A percentile compares a stretch with the other conserved stretches of the same genome.
Conservation (phyloP, 2,113 vertebrate genomes). For the Platanista minor region DNA sequence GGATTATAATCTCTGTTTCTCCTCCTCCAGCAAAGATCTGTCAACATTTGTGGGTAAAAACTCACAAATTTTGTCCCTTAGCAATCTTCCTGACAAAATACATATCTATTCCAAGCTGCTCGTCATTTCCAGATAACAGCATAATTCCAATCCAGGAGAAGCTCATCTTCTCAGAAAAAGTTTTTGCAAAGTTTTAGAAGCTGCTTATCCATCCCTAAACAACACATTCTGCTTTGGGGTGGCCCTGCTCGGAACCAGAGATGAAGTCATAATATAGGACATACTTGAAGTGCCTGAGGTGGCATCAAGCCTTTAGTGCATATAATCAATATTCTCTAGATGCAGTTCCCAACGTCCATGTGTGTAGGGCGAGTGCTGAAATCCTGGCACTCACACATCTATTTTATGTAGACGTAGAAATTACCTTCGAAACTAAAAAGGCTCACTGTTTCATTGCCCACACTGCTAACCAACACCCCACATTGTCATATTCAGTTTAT, state of each 20-base stretch:
- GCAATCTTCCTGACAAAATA: background rate
- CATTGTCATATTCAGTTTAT: slow-evolving; percentile 74
- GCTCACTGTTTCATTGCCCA: background rate
- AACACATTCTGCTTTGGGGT: slow-evolving; percentile 78
- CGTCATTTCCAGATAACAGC: background rate
- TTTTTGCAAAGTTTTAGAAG: background rate
- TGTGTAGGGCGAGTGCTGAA: background rate
- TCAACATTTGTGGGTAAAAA: background rate
- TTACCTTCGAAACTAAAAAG: slow-evolving; percentile 3
- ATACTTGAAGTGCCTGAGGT: slow-evolving; percentile 84
- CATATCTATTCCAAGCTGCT: background rate
- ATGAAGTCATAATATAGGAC: slow-evolving; percentile 77
- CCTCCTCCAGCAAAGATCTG: background rate
- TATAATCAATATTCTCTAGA: slow-evolving; percentile 69
- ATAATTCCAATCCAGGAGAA: background rate
- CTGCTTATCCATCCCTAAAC: background rate
- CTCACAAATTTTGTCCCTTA: background rate
- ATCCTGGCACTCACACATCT: slow-evolving; percentile 51
- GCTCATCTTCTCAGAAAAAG: background rate
- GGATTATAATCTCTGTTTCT: background rate
- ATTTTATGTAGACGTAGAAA: slow-evolving; percentile 60
- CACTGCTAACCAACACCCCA: slow-evolving; percentile 74
- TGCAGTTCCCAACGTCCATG: slow-evolving; percentile 46
- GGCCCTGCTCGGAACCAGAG: slow-evolving; percentile 80
- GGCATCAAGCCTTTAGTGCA: slow-evolving; percentile 82